Percentiles rank a stretch among this genome's conserved stretches.
phyloP scores from a whole-genome alignment of 2,888 invertebrate genomes.

The Plebejus anna region DNA sequence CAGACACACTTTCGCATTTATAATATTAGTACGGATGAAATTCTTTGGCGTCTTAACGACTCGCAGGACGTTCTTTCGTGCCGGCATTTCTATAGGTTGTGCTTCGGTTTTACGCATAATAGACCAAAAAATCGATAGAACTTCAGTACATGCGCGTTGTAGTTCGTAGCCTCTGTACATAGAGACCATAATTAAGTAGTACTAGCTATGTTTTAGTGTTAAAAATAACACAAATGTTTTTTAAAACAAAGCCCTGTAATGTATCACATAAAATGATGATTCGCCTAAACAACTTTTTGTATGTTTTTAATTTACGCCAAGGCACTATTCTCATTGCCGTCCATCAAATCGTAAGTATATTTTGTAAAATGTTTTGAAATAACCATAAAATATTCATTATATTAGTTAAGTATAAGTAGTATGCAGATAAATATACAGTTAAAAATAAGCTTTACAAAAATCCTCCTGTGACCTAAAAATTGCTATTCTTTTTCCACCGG shows the following conservation, averaged over 20 bases:
- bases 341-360: conserved; percentile 75
- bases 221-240: conserved; percentile 65
- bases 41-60: background rate
- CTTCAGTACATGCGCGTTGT: conserved; percentile 57
- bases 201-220: conserved; percentile 48
- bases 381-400: background rate
- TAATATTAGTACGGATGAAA: background rate
- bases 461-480: background rate
- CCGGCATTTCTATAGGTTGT: conserved; percentile 28
- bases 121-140: conserved; percentile 61
- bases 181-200: conserved; percentile 25
- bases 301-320: conserved; percentile 75
- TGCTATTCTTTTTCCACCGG: conserved; percentile 47
- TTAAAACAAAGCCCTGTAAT: conserved; percentile 66
- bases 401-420: background rate
- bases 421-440: background rate
- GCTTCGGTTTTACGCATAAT: conserved; percentile 50
- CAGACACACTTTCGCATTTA: too few species aligned
- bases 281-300: conserved; percentile 71
- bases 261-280: conserved; percentile 67
- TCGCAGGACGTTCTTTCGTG: background rate
- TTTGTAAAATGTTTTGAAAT: conserved; percentile 18
- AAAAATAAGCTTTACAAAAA: background rate
- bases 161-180: conserved; percentile 46
- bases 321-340: conserved; percentile 76